These are phyloP conservation scores for Gallinago stenura DNA, from an alignment of 2,797 vertebrate species.

Conservation along the genomic window DNA sequence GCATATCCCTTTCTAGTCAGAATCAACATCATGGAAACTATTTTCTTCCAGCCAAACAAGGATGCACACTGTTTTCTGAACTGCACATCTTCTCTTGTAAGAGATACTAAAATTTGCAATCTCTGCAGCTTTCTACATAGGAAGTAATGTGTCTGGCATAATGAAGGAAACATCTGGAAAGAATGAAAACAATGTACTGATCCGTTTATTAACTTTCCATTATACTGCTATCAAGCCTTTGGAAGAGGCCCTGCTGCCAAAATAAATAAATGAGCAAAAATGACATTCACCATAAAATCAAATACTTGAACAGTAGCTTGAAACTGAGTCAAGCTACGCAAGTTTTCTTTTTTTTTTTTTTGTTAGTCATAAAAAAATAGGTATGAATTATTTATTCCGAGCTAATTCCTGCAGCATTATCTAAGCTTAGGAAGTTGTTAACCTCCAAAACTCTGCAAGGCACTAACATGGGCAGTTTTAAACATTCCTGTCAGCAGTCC, in stretches of 20 bases:
- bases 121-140: background rate
- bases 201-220: constrained; percentile 34
- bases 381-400: constrained; percentile 29
- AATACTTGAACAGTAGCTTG: background rate
- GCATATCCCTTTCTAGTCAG: fast-evolving
- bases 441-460: background rate
- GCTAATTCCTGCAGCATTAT: background rate
- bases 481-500: background rate
- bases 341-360: background rate
- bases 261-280: background rate
- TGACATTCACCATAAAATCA: background rate
- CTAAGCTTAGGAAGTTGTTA: constrained; percentile 8
- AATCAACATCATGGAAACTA: background rate
- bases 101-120: background rate
- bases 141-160: background rate
- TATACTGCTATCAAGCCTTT: background rate
- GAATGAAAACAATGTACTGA: background rate
- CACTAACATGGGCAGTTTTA: background rate
- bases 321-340: background rate
- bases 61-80: background rate
- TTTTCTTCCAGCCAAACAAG: background rate
- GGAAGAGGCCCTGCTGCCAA: background rate
- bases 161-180: constrained; percentile 15
- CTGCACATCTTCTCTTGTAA: background rate
- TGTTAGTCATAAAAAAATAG: background rate